Evolutionary conservation across 2,113 vertebrate genomes (phyloP).

Genomic region (Eubucco bourcierii): DNA sequence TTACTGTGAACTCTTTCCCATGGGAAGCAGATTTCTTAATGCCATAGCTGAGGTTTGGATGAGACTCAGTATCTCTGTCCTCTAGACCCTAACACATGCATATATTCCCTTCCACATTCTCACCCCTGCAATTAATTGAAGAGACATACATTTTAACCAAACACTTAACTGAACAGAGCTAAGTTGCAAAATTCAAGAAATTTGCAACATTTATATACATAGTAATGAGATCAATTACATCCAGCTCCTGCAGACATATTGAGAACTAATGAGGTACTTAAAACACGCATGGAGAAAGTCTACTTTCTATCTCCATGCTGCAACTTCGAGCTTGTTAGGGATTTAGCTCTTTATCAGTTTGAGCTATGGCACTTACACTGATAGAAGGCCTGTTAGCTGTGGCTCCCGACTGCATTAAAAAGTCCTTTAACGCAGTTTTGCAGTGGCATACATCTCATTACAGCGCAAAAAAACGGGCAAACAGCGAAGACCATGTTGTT

Average conservation of each 20-base stretch:
- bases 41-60: neutral
- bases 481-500: slow-evolving; percentile 28
- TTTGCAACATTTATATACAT: slow-evolving; percentile 51
- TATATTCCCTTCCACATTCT: neutral
- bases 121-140: slow-evolving; percentile 27
- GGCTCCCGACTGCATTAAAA: slow-evolving; percentile 63
- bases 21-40: neutral
- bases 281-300: slow-evolving; percentile 49
- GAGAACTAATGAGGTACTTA: slow-evolving; percentile 73
- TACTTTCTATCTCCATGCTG: slow-evolving; percentile 60
- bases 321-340: slow-evolving; percentile 64
- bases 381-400: slow-evolving; percentile 61
- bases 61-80: neutral
- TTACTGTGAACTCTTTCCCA: neutral
- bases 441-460: slow-evolving; percentile 59
- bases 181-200: slow-evolving; percentile 50
- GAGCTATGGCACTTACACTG: slow-evolving; percentile 61
- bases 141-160: slow-evolving; percentile 46
- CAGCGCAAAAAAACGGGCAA: slow-evolving; percentile 38
- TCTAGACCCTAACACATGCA: slow-evolving; percentile 24
- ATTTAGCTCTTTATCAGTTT: slow-evolving; percentile 70
- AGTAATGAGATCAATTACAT: slow-evolving; percentile 67
- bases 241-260: slow-evolving; percentile 55
- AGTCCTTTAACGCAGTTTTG: slow-evolving; percentile 62
- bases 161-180: slow-evolving; percentile 39